Evolutionary conservation across 2,113 vertebrate genomes (phyloP).

Genomic region (Micronisus gabar): DNA sequence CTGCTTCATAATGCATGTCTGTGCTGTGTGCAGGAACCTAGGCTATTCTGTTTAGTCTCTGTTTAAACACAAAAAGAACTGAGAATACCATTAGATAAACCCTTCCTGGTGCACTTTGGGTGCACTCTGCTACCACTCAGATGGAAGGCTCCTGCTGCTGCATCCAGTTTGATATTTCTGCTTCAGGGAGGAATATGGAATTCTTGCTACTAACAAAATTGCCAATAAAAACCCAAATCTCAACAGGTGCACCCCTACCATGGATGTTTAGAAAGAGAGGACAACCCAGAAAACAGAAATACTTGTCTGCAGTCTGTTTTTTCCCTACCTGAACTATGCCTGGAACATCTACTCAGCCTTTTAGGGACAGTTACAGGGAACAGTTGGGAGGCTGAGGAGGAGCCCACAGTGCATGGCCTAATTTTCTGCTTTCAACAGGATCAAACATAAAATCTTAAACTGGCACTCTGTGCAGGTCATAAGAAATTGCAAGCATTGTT

Average conservation of each 20-base stretch:
- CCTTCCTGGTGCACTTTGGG: not conserved
- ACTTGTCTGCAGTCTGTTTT: not conserved
- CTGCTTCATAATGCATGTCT: not conserved
- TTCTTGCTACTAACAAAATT: not conserved
- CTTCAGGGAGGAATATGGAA: not conserved
- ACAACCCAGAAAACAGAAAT: not conserved
- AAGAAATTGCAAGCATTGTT: not conserved
- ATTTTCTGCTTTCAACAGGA: not conserved
- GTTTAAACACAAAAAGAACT: not conserved
- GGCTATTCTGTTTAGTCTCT: not conserved
- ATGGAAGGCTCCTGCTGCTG: not conserved
- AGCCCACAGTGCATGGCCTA: not conserved
- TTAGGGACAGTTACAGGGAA: not conserved
- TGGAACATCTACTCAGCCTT: not conserved
- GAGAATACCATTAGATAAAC: not conserved
- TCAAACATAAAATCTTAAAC: not conserved
- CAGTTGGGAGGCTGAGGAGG: not conserved
- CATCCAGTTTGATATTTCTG: not conserved
- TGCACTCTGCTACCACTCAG: not conserved
- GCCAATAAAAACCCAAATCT: not conserved
- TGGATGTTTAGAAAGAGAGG: not conserved
- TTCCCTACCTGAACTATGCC: not conserved
- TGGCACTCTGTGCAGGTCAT: not conserved
- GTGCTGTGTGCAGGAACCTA: not conserved
- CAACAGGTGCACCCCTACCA: accelerated